Evolutionary conservation across 2,888 invertebrate species (phyloP).

Genomic region (Andrena chrysosceles): DNA sequence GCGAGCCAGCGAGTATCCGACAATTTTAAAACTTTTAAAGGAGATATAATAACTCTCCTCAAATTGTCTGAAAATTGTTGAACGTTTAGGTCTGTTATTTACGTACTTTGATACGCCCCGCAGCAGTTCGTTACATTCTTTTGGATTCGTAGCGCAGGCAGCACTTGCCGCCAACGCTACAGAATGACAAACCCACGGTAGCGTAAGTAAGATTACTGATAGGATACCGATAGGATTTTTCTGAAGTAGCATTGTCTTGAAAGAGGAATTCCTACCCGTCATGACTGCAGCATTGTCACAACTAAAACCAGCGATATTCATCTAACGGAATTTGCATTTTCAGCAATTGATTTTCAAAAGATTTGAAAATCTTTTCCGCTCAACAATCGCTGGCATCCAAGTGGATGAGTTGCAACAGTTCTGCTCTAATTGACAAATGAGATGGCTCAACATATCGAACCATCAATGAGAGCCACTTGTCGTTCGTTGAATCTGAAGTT

Average conservation of each 20-base stretch:
- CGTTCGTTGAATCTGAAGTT: not conserved
- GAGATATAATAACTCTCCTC: too few species aligned
- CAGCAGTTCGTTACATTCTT: conserved; percentile 1
- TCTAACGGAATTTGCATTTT: conserved; percentile 5
- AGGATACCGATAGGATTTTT: too few species aligned
- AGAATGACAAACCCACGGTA: conserved; percentile 25
- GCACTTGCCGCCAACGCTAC: conserved; percentile 16
- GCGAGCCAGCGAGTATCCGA: too few species aligned
- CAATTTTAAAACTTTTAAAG: too few species aligned
- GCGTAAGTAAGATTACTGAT: not conserved
- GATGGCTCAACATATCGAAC: not conserved
- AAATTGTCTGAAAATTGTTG: not conserved
- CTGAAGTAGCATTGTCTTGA: conserved; percentile 13
- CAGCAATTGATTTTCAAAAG: conserved; percentile 17
- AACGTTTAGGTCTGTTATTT: not conserved
- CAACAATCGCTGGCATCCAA: conserved; percentile 26
- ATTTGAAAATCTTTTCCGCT: conserved; percentile 25
- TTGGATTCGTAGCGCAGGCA: conserved; percentile 1
- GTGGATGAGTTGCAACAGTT: not conserved
- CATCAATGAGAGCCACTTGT: too few species aligned
- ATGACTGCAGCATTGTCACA: conserved; percentile 9
- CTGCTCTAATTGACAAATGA: not conserved
- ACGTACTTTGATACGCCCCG: not conserved
- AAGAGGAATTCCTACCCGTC: too few species aligned
- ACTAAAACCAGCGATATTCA: conserved; percentile 18